Base-by-base conservation (phyloP, 2,113 vertebrate genomes). In the Callorhinus ursinus region DNA sequence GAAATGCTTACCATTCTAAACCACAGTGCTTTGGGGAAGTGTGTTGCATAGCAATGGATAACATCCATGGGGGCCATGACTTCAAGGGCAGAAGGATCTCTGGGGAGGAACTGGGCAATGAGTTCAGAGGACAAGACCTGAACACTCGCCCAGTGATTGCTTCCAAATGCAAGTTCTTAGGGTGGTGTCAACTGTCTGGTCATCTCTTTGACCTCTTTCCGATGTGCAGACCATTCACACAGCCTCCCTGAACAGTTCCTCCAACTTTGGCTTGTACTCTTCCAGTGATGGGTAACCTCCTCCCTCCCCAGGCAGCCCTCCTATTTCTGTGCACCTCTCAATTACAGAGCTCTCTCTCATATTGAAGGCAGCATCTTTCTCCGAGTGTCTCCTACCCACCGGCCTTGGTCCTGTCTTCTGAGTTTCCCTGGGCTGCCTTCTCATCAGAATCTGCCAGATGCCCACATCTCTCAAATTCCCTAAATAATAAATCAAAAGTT, bases 401-500 rank as follows among this genome's bases (percentile, higher is more conserved):
- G 10, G 16, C 15, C 33, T 61, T 5, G 28, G 71, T 53, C 61
- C 74, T 96, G 69, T 14, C 72, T 81, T 46, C 63, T 0, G 16
- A 55, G 19, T 79, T 84, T 84, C 22, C 5, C 67, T 31, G 85
- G 31, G 26, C 69, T 84, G 21, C 42, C 49, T 95, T 79, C 88
- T 93, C 80, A 93, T 93, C 39, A 94, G 95, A 96, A 53, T 59
- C 51, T n/a, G 36, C 15, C 63, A 59, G 85, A n/a, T 91, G 63
- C 79, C 80, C 4, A 1, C 36, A 88, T 95, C 86, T 94, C 92
- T 96, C 96, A 77, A 79, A 93, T 74, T 91, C 94, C 53, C 39
- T 92, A 61, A 95, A 65, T 95, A 95, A 92, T 94, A 96, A 96
- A 96, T 57, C 95, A 77, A 74, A 77, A 92, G 80, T 92, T 96